phyloP scores from a whole-genome alignment of 2,797 vertebrate species.

The Bovichtus diacanthus region DNA sequence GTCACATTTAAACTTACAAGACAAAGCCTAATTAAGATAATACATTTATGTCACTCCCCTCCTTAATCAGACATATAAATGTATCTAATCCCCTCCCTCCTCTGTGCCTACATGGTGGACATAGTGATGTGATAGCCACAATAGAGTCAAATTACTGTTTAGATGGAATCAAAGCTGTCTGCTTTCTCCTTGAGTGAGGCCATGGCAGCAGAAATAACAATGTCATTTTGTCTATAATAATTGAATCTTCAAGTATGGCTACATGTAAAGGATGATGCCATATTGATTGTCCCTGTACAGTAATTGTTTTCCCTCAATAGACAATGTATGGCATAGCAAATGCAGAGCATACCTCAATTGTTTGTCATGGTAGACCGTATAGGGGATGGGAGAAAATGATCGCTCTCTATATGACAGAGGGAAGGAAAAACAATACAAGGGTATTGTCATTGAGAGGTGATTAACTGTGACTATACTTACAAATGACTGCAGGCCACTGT shows the following conservation, averaged over 20 bases:
- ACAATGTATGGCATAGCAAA: slow-evolving; percentile 67
- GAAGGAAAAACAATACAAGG: slow-evolving; percentile 56
- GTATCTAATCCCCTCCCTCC: not conserved
- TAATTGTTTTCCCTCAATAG: slow-evolving; percentile 64
- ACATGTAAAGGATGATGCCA: slow-evolving; percentile 62
- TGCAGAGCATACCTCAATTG: slow-evolving; percentile 38
- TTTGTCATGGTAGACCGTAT: slow-evolving; percentile 30
- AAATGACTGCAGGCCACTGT: slow-evolving; percentile 70
- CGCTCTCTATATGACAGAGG: slow-evolving; percentile 52
- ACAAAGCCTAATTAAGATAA: slow-evolving; percentile 33
- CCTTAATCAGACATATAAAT: slow-evolving; percentile 19
- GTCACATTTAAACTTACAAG: slow-evolving; percentile 13
- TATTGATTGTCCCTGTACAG: slow-evolving; percentile 69
- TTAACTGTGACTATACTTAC: slow-evolving; percentile 77
- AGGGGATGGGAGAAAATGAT: slow-evolving; percentile 56
- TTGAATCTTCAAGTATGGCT: slow-evolving; percentile 69
- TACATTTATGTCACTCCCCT: slow-evolving; percentile 13
- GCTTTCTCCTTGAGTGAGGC: slow-evolving; percentile 41
- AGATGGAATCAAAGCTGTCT: slow-evolving; percentile 32
- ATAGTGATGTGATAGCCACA: not conserved
- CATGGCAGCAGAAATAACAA: slow-evolving; percentile 39
- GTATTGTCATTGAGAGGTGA: slow-evolving; percentile 79
- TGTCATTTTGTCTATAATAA: slow-evolving; percentile 60
- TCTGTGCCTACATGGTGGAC: not conserved
- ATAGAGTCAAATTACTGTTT: slow-evolving; percentile 27